A percentile compares a stretch with the other conserved stretches of the same genome.
Conservation (phyloP, 2,888 invertebrate genomes). For the Leucoptera coffeella region DNA sequence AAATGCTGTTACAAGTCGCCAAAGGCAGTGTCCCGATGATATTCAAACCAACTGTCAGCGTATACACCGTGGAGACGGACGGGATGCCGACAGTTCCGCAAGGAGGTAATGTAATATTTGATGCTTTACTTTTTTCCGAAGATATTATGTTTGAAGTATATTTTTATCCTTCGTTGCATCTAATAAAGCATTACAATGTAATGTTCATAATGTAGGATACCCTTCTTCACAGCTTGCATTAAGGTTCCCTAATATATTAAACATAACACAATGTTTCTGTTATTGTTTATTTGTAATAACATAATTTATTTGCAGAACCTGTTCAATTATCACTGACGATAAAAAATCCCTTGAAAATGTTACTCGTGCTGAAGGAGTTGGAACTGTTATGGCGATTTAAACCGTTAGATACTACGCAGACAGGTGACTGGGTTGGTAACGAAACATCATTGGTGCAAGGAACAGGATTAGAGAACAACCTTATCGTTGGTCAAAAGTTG, state of each 20-base stretch:
- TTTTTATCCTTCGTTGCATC: too few relatives aligned
- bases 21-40: slow-evolving; percentile 64
- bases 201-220: too few relatives aligned
- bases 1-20: slow-evolving; percentile 66
- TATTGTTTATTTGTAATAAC: too few relatives aligned
- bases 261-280: too few relatives aligned
- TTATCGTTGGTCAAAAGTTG: slow-evolving; percentile 53
- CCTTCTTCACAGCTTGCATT: too few relatives aligned
- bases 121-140: too few relatives aligned
- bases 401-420: slow-evolving; percentile 13
- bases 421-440: slow-evolving; percentile 17
- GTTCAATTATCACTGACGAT: slow-evolving; percentile 73
- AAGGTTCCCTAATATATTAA: too few relatives aligned
- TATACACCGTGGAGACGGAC: slow-evolving; percentile 64
- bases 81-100: slow-evolving; percentile 67
- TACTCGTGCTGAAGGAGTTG: slow-evolving; percentile 62
- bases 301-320: slow-evolving; percentile 62
- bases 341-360: slow-evolving; percentile 69
- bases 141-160: too few relatives aligned
- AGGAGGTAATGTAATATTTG: slow-evolving; percentile 58
- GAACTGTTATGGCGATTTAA: slow-evolving; percentile 67
- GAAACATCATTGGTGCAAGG: slow-evolving; percentile 23
- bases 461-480: slow-evolving; percentile 18
- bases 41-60: slow-evolving; percentile 71
- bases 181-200: too few relatives aligned